phyloP scores from a whole-genome alignment of 2,797 vertebrate species.

The Acanthopagrus latus region DNA sequence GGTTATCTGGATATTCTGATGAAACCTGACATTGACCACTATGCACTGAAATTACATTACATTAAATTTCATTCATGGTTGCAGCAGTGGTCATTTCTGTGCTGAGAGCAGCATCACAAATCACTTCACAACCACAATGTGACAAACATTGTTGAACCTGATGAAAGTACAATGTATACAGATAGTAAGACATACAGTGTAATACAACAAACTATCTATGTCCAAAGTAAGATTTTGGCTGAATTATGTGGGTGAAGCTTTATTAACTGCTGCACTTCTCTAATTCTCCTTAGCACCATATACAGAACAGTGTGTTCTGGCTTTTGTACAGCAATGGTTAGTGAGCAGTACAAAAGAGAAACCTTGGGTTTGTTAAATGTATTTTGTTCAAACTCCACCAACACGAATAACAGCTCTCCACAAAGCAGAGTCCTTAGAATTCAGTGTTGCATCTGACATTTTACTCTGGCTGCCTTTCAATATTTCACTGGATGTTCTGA shows the following conservation, averaged over 20 bases:
- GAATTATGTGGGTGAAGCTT: neutral
- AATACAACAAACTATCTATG: neutral
- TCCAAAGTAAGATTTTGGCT: neutral
- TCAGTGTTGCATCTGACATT: conserved; percentile 14
- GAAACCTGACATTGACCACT: neutral
- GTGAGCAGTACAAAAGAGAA: neutral
- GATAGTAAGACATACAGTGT: neutral
- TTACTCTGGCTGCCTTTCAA: neutral
- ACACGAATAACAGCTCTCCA: neutral
- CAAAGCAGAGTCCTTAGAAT: neutral
- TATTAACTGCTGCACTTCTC: neutral
- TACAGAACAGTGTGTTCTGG: neutral
- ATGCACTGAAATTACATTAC: neutral
- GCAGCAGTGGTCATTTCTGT: neutral
- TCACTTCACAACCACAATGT: neutral
- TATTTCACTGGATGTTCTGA: neutral
- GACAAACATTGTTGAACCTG: no score
- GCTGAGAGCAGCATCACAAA: neutral
- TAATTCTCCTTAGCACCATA: neutral
- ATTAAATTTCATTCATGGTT: neutral
- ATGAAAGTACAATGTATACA: neutral
- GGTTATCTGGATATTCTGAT: neutral
- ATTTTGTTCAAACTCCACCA: neutral
- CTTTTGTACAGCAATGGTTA: neutral
- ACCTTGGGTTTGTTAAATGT: neutral